phyloP scores from a whole-genome alignment of 2,888 invertebrate genomes.

The Zygaena filipendulae region DNA sequence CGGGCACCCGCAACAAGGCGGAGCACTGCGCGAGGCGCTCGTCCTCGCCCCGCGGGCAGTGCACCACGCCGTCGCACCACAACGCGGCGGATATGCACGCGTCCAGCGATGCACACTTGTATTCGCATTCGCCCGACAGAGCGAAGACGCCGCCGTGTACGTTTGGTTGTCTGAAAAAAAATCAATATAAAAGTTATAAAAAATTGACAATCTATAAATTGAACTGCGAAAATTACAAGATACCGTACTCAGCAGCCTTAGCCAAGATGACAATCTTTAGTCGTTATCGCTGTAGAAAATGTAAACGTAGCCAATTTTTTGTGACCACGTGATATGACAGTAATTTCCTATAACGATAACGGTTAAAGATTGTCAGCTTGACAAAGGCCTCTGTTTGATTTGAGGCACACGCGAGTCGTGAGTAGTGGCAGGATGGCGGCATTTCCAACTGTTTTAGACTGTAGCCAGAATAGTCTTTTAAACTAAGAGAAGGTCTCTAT shows the following conservation, averaged over 20 bases:
- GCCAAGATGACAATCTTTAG: too few relatives aligned
- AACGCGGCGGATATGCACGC: slow-evolving; percentile 83
- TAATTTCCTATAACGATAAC: too few relatives aligned
- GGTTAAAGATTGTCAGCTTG: too few relatives aligned
- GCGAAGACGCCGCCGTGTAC: slow-evolving; percentile 66
- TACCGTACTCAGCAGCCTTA: too few relatives aligned
- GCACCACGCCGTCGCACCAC: slow-evolving; percentile 83
- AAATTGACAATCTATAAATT: too few relatives aligned
- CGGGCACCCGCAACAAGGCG: slow-evolving; percentile 79
- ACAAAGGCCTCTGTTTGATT: too few relatives aligned
- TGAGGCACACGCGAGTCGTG: too few relatives aligned
- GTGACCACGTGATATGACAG: too few relatives aligned
- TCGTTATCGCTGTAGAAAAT: too few relatives aligned
- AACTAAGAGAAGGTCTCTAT: too few relatives aligned
- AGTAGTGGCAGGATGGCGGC: too few relatives aligned
- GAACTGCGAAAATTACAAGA: not conserved
- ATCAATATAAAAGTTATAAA: not conserved
- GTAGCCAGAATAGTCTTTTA: not conserved
- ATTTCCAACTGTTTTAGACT: not conserved
- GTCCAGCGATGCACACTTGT: slow-evolving; percentile 81
- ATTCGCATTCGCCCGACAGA: slow-evolving; percentile 77
- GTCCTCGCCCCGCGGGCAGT: slow-evolving; percentile 85
- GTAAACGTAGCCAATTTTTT: too few relatives aligned
- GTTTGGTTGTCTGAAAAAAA: slow-evolving; percentile 55
- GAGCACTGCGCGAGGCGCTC: slow-evolving; percentile 85